Conservation (phyloP, 2,888 invertebrate genomes). For the Pegoplata infirma region DNA sequence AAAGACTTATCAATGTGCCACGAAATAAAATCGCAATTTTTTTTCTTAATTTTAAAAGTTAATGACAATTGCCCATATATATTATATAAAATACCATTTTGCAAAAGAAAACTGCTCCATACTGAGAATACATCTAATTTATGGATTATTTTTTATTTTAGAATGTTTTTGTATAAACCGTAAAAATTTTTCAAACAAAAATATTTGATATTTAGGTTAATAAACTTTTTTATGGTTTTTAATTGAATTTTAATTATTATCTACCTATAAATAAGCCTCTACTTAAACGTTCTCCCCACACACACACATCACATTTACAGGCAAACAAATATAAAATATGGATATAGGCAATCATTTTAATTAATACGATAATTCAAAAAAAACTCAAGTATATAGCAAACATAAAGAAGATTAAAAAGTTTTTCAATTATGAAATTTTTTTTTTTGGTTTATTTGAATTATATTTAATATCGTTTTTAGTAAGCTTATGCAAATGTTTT, state of each 20-base stretch:
- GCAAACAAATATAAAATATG: neutral
- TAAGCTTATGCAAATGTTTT: neutral
- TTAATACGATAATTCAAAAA: constrained; percentile 51
- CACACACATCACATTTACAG: neutral
- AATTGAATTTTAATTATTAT: constrained; percentile 54
- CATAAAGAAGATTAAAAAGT: constrained; percentile 57
- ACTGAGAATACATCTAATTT: too few species aligned
- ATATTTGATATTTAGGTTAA: constrained; percentile 25
- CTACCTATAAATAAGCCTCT: constrained; percentile 17
- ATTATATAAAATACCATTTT: too few species aligned
- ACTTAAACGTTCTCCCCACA: too few species aligned
- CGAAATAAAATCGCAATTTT: too few species aligned
- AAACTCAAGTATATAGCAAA: constrained; percentile 36
- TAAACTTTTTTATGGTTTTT: constrained; percentile 49
- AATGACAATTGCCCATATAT: too few species aligned
- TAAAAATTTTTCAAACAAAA: neutral
- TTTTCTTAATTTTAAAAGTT: too few species aligned
- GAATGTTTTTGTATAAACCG: too few species aligned
- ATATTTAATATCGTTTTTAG: constrained; percentile 17
- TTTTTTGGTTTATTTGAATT: constrained; percentile 29
- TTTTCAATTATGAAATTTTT: constrained; percentile 52
- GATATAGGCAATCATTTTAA: constrained; percentile 33
- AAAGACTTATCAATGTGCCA: too few species aligned
- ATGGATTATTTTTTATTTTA: too few species aligned
- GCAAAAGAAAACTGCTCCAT: too few species aligned